Evolutionary conservation across 2,113 vertebrate species (phyloP).

Genomic region (Cynopterus brachyotis): DNA sequence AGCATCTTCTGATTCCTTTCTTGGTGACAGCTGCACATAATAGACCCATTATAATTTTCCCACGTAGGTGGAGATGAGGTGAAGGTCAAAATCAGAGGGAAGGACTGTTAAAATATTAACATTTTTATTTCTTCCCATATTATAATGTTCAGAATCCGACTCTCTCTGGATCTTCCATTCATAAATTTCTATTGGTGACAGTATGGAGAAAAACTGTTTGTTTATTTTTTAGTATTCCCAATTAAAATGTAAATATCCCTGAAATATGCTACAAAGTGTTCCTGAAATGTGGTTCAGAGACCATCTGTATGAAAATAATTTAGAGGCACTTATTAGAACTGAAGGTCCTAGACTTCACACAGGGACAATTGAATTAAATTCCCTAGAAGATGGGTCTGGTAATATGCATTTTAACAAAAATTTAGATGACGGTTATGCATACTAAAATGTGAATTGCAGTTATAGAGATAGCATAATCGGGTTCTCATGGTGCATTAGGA

Average conservation of each 20-base stretch:
- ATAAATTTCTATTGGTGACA: not conserved
- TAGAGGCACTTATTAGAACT: not conserved
- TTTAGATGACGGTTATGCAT: not conserved
- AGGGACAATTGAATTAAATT: not conserved
- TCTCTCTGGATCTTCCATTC: not conserved
- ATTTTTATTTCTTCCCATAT: not conserved
- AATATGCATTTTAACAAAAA: not conserved
- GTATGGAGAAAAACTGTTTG: not conserved
- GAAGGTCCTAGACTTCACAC: not conserved
- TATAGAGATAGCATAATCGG: not conserved
- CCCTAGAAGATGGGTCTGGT: not conserved
- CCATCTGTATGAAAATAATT: not conserved
- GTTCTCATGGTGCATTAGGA: not conserved
- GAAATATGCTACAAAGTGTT: not conserved
- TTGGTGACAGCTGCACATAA: not conserved
- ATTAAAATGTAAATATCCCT: constrained; percentile 24
- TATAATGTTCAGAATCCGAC: not conserved
- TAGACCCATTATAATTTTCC: not conserved
- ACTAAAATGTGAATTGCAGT: not conserved
- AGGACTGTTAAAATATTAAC: not conserved
- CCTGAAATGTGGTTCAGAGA: not conserved
- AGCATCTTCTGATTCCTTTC: not conserved
- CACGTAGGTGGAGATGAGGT: not conserved
- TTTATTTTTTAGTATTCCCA: not conserved
- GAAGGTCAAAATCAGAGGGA: not conserved